These are phyloP conservation scores for Cheilosia impressa DNA, from an alignment of 2,888 invertebrate genomes.

Conservation along the genomic window DNA sequence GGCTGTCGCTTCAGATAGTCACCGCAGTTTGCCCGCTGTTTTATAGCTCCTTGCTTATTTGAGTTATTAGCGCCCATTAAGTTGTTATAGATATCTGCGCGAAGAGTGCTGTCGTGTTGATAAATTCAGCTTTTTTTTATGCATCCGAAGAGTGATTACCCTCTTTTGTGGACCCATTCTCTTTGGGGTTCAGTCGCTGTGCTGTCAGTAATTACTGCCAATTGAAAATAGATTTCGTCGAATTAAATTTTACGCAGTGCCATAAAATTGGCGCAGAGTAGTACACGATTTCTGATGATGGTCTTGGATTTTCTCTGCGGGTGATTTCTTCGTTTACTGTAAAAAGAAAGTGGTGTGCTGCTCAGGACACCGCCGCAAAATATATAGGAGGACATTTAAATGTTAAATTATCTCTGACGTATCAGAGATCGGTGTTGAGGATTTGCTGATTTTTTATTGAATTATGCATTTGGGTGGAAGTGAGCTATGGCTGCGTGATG, in stretches of 20 bases:
- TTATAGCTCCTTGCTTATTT: constrained; percentile 56
- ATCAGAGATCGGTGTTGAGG: constrained; percentile 47
- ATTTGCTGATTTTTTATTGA: constrained; percentile 44
- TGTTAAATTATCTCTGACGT: constrained; percentile 61
- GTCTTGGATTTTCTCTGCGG: constrained; percentile 54
- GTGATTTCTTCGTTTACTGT: constrained; percentile 41
- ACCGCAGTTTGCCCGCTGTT: constrained; percentile 43
- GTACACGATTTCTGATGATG: constrained; percentile 49
- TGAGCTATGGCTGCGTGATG: constrained; percentile 54
- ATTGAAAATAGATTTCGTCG: constrained; percentile 72
- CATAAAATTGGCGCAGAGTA: constrained; percentile 67
- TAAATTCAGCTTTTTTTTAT: neutral
- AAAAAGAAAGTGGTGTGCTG: constrained; percentile 64
- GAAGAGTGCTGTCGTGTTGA: neutral
- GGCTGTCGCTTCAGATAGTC: constrained; percentile 36
- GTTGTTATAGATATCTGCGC: constrained; percentile 63
- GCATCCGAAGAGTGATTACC: constrained; percentile 32
- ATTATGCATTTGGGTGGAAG: constrained; percentile 42
- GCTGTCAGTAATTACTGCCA: constrained; percentile 67
- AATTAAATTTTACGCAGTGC: constrained; percentile 69
- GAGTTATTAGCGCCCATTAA: constrained; percentile 71
- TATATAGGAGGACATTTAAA: constrained; percentile 50
- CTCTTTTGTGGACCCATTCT: constrained; percentile 23
- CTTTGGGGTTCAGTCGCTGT: neutral
- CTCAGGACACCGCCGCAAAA: constrained; percentile 15